Percentiles rank a stretch among this genome's conserved stretches.
Evolutionary conservation across 2,113 vertebrate species (phyloP).

Genomic region (Phylloscopus trochilus): DNA sequence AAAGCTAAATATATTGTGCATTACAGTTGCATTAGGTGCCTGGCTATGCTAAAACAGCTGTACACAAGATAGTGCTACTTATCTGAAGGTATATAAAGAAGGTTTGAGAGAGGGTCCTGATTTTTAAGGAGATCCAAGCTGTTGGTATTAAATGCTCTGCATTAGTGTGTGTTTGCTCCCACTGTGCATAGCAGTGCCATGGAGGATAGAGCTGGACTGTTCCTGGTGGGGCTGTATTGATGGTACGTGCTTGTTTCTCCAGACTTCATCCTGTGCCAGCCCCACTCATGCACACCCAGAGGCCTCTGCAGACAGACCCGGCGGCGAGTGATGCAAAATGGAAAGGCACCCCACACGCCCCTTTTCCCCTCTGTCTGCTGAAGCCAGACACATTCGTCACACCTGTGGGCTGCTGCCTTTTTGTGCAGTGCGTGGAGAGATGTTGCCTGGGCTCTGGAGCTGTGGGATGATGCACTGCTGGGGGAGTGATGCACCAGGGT

Average conservation of each 20-base stretch:
- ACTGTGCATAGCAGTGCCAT: fast-evolving
- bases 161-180: neutral
- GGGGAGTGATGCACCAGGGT: neutral
- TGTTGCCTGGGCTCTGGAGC: fast-evolving
- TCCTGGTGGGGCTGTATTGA: neutral
- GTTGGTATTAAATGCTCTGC: neutral
- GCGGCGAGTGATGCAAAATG: neutral
- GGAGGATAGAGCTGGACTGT: neutral
- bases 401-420: neutral
- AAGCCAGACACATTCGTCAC: neutral
- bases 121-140: neutral
- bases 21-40: neutral
- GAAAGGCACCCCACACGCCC: fast-evolving
- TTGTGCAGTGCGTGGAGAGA: fast-evolving
- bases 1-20: neutral
- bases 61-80: neutral
- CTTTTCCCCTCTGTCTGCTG: neutral
- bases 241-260: fast-evolving
- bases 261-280: neutral
- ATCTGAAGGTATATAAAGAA: neutral
- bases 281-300: neutral
- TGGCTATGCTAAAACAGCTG: neutral
- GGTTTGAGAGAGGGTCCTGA: neutral
- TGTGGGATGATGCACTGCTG: neutral
- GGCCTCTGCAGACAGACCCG: neutral